Percentiles rank a stretch among this genome's conserved stretches.
phyloP scores from a whole-genome alignment of 2,797 vertebrate genomes.

The Psittacula echo region DNA sequence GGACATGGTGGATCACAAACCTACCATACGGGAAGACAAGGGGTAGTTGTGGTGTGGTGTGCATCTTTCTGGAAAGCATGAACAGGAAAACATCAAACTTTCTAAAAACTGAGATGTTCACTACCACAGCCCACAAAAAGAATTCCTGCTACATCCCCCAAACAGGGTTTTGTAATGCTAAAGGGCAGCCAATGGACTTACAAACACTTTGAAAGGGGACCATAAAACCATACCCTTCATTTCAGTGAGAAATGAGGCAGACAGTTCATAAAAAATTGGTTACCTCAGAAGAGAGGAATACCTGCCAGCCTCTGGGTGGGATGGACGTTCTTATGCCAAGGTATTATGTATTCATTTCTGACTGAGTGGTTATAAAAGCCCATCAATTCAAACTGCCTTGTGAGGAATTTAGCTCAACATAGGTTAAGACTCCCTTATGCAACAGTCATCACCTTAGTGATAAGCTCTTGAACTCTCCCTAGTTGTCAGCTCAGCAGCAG shows the following conservation, averaged over 20 bases:
- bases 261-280: not conserved
- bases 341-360: not conserved
- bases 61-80: not conserved
- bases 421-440: not conserved
- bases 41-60: not conserved
- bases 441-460: not conserved
- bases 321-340: not conserved
- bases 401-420: not conserved
- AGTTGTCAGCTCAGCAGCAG: not conserved
- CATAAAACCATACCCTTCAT: not conserved
- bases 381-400: not conserved
- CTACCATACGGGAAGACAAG: not conserved
- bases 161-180: not conserved
- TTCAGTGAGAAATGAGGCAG: not conserved
- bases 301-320: not conserved
- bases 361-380: not conserved
- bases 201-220: not conserved
- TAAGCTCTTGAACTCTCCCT: not conserved
- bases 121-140: not conserved
- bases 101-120: not conserved
- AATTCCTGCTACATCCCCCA: not conserved
- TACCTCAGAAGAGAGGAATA: not conserved
- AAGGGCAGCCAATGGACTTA: not conserved
- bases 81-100: not conserved
- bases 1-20: fast-evolving